Evolutionary conservation across 2,113 vertebrate species (phyloP), one percentile per base, ranked within the genome.

Genomic region (Zeus faber): DNA sequence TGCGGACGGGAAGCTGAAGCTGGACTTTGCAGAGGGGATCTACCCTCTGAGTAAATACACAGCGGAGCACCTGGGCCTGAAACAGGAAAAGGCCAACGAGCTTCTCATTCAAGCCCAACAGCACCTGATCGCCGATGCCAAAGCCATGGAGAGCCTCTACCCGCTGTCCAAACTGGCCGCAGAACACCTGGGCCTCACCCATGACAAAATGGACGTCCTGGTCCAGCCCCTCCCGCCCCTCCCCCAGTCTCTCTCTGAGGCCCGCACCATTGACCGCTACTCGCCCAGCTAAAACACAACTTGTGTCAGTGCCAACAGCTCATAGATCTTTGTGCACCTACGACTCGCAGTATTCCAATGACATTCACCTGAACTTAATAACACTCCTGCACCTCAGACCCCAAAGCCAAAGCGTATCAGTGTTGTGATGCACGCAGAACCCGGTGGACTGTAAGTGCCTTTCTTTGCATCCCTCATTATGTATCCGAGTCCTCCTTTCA

Each of bases 41-140:
- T 98, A 93, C 9, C 95, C 95, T 2, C 90, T 98, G 83, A 95
- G 92, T 67, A 97, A 96, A 26, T 94, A 96, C 66, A 91, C 95
- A 0, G 94, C 94, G 0, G 95, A 96, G 69, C 95, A 95, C 79
- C 87, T 97, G 83, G 94, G 92, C 65, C 88, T 98, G 59, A 95
- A 97, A 87, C 94, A 93, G 82, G 95, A 98, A 84, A 96, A 95
- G 67, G 93, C 93, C 2, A 93, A 90, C 0, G 93, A 97, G 74
- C 92, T 98, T 66, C 87, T 98, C 17, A 84, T 92, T 23, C 95
- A 96, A 86, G 92, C 94, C 60, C 93, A 95, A 55, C 86, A 90
- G 61, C 95, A 96, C 82, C 89, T 97, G 79, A 88, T 94, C 79
- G 93, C 92, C 8, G 96, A 98, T 65, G 86, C 93, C 73, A 99